Conservation (phyloP, 1,140 invertebrate genomes). For the Gryon sp. region DNA sequence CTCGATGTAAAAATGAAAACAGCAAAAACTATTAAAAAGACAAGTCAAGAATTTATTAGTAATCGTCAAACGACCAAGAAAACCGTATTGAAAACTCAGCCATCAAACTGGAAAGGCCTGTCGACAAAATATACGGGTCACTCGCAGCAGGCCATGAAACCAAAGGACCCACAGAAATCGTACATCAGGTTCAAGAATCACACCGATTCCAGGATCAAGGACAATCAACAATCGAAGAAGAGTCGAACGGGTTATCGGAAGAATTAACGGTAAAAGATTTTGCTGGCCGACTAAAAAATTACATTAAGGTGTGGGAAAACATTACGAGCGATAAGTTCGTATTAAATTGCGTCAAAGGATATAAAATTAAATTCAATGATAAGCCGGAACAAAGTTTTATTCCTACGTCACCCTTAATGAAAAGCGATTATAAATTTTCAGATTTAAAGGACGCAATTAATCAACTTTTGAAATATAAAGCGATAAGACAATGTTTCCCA, state of each 20-base stretch:
- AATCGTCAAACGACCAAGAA: conserved; percentile 9
- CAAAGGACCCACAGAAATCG: conserved; percentile 6
- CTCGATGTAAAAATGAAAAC: conserved; percentile 16
- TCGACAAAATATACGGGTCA: conserved; percentile 3
- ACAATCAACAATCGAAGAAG: conserved; percentile 1
- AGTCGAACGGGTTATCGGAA: conserved; percentile 2
- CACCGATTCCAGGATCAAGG: neutral
- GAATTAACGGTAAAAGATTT: conserved; percentile 40
- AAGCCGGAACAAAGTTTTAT: neutral
- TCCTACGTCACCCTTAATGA: neutral
- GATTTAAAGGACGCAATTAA: neutral
- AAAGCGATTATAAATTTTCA: no score
- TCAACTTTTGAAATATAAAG: neutral
- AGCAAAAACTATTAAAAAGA: conserved; percentile 16
- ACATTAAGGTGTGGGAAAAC: conserved; percentile 1
- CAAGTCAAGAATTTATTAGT: conserved; percentile 9
- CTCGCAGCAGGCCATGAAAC: conserved; percentile 8
- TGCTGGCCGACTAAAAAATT: conserved; percentile 18
- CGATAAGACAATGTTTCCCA: neutral
- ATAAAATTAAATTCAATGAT: conserved; percentile 15
- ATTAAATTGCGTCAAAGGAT: conserved; percentile 2
- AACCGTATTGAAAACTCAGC: conserved; percentile 1
- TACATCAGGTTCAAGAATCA: conserved; percentile 12
- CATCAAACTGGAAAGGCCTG: conserved; percentile 24
- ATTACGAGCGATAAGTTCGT: conserved; percentile 9